Percentiles rank a stretch among this genome's conserved stretches.
These are phyloP conservation scores for Pseudomyrmex gracilis DNA, from an alignment of 1,140 invertebrate genomes.

Conservation along the genomic window DNA sequence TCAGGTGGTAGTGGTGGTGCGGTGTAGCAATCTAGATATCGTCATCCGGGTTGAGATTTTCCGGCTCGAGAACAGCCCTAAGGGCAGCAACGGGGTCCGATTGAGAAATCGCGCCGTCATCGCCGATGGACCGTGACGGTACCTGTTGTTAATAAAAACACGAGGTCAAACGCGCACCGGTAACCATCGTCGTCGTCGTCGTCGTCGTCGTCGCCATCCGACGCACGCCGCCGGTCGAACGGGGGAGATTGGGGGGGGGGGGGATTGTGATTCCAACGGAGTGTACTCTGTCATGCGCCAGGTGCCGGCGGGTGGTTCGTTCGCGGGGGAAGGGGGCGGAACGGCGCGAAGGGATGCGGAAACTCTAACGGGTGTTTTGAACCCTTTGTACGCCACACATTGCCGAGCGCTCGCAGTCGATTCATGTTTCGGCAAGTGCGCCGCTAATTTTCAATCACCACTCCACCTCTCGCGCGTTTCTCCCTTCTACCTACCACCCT, in stretches of 20 bases:
- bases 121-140: constrained; percentile 70
- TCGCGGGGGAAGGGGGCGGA: constrained; percentile 42
- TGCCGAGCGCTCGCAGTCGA: constrained; percentile 40
- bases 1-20: not conserved
- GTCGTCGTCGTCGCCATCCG: constrained; percentile 42
- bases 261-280: constrained; percentile 69
- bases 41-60: not conserved
- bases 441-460: constrained; percentile 54
- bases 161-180: constrained; percentile 68
- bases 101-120: constrained; percentile 66
- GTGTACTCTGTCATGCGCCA: constrained; percentile 76
- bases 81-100: constrained; percentile 51
- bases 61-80: constrained; percentile 40
- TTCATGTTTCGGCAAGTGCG: constrained; percentile 12
- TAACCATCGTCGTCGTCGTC: constrained; percentile 63
- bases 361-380: constrained; percentile 71
- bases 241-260: constrained; percentile 22
- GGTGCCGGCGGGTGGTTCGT: constrained; percentile 65
- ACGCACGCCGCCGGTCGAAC: not conserved
- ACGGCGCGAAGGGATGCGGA: constrained; percentile 45
- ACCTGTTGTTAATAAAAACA: constrained; percentile 76
- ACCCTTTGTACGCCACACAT: constrained; percentile 34
- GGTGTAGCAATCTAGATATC: constrained; percentile 33
- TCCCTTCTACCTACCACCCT: not conserved
- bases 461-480: not conserved